phyloP scores from a whole-genome alignment of 2,113 vertebrate genomes.

The Solenodon paradoxus region DNA sequence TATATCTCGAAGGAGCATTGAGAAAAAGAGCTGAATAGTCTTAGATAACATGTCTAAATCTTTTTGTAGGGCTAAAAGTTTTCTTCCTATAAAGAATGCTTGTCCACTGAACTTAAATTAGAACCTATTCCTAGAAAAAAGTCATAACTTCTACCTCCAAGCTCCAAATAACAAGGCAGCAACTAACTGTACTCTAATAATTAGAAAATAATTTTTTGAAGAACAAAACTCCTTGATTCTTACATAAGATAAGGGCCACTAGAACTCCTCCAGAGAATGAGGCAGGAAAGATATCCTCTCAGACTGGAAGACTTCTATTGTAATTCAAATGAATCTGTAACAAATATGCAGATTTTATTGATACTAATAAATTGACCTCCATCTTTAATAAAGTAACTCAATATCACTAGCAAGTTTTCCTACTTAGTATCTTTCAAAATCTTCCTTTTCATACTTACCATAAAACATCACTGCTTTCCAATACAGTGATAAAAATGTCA shows the following conservation, averaged over 20 bases:
- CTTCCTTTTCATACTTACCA: neutral
- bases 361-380: neutral
- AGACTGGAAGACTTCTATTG: neutral
- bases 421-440: neutral
- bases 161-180: neutral
- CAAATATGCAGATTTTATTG: neutral
- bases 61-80: neutral
- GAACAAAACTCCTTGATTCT: neutral
- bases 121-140: neutral
- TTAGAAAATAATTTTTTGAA: neutral
- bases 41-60: neutral
- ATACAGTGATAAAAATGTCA: neutral
- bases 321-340: neutral
- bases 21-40: neutral
- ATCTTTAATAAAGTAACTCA: neutral
- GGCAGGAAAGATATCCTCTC: neutral
- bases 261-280: neutral
- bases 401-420: neutral
- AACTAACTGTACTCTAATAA: neutral
- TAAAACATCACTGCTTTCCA: neutral
- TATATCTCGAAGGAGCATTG: neutral
- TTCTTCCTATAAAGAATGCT: neutral
- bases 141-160: neutral
- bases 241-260: neutral
- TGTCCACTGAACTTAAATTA: neutral